Conservation (phyloP, 1,140 invertebrate species). For the Atta colombica region DNA sequence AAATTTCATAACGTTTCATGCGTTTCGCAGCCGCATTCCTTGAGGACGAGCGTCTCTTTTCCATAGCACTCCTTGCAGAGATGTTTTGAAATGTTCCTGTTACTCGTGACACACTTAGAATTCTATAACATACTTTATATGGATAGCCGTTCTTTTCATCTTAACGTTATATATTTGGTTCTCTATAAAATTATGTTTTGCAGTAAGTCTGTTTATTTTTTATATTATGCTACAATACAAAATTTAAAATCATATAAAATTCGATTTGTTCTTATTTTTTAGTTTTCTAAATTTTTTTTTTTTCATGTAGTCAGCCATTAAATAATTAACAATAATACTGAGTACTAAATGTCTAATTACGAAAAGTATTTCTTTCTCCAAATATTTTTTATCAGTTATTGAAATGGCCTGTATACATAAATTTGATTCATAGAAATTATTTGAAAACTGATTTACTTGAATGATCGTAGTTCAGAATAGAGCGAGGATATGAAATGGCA, state of each 20-base stretch:
- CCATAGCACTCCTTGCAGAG: neutral
- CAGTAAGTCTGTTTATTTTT: neutral
- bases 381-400: neutral
- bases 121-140: slow-evolving; percentile 12
- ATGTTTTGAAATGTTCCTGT: slow-evolving; percentile 30
- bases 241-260: no score
- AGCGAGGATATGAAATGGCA: slow-evolving; percentile 5
- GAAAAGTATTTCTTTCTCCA: neutral
- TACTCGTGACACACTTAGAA: slow-evolving; percentile 34
- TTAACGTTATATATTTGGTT: neutral
- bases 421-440: slow-evolving; percentile 20
- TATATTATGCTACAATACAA: neutral
- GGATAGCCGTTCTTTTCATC: neutral
- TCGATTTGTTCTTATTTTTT: neutral
- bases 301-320: neutral
- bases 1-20: slow-evolving; percentile 49
- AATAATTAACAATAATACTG: neutral
- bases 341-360: neutral
- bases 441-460: slow-evolving; percentile 5
- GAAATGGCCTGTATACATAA: neutral
- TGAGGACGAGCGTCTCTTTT: slow-evolving; percentile 26
- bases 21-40: slow-evolving; percentile 35
- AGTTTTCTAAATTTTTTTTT: neutral
- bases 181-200: neutral
- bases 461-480: slow-evolving; percentile 1